phyloP scores from a whole-genome alignment of 2,888 invertebrate species.

The Caenorhabditis afra region DNA sequence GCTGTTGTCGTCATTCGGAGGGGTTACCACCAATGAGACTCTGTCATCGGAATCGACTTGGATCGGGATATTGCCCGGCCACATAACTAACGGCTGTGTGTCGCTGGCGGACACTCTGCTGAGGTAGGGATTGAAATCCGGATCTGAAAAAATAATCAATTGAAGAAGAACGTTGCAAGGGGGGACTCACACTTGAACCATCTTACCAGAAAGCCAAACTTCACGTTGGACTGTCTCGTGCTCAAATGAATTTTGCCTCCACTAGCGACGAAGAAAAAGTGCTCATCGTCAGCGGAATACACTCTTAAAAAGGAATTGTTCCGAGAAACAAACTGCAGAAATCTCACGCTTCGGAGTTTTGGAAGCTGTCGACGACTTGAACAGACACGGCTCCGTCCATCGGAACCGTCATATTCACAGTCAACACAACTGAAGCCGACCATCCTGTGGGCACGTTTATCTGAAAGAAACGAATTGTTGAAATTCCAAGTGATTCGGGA shows the following conservation, averaged over 20 bases:
- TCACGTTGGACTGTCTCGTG: conserved; percentile 18
- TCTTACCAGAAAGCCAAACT: conserved; percentile 19
- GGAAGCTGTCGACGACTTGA: conserved; percentile 19
- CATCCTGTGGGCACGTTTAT: conserved; percentile 33
- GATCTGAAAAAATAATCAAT: conserved; percentile 1
- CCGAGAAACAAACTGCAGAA: neutral
- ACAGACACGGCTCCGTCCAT: conserved; percentile 26
- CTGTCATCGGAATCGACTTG: conserved; percentile 28
- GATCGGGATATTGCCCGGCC: conserved; percentile 10
- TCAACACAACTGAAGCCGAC: conserved; percentile 10
- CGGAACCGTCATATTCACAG: conserved; percentile 24
- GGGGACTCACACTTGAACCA: conserved; percentile 19
- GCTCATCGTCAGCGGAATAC: neutral
- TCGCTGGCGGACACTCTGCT: neutral
- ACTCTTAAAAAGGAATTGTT: conserved; percentile 10
- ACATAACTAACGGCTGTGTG: conserved; percentile 12
- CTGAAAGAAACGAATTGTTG: conserved; percentile 2
- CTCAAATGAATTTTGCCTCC: conserved; percentile 16
- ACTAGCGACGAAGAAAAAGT: conserved; percentile 26
- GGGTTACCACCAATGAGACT: conserved; percentile 31
- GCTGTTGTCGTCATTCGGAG: conserved; percentile 8
- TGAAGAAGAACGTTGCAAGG: neutral
- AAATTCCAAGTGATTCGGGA: too few species aligned
- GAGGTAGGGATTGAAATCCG: neutral
- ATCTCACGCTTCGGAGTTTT: conserved; percentile 17